These are phyloP conservation scores for Aspidoscelis tigris DNA, from an alignment of 2,113 vertebrate species.

Conservation along the genomic window DNA sequence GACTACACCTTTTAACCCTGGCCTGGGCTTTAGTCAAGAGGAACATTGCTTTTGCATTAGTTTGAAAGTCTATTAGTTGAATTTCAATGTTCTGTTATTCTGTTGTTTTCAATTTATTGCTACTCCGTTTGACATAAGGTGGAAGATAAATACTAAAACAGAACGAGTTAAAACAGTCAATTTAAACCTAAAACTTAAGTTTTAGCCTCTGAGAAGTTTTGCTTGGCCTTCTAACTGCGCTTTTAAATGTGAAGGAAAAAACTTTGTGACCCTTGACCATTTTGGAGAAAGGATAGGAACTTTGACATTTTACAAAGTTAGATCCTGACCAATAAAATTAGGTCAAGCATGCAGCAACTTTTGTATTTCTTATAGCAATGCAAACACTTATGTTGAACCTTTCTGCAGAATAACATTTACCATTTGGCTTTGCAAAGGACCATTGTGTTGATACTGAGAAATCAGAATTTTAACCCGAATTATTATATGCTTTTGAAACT, in stretches of 20 bases:
- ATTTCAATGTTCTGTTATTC: too few relatives aligned
- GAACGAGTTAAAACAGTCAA: too few relatives aligned
- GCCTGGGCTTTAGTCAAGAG: too few relatives aligned
- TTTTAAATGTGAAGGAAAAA: background rate
- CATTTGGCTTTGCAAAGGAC: background rate
- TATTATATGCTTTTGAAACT: background rate
- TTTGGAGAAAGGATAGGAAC: background rate
- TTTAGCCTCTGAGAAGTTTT: background rate
- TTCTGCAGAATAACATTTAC: background rate
- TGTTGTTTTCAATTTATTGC: too few relatives aligned
- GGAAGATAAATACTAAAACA: too few relatives aligned
- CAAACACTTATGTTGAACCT: background rate
- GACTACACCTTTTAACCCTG: too few relatives aligned
- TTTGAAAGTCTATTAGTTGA: too few relatives aligned
- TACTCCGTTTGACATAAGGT: too few relatives aligned
- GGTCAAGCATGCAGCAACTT: background rate
- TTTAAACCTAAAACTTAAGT: background rate
- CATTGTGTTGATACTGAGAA: background rate
- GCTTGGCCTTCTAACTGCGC: background rate
- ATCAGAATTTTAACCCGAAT: accelerated
- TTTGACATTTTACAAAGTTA: background rate
- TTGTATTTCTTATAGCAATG: background rate
- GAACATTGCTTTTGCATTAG: too few relatives aligned
- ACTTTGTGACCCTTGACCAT: background rate
- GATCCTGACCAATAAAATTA: background rate